Evolutionary conservation across 2,797 vertebrate genomes (phyloP).

Genomic region (Emys orbicularis): DNA sequence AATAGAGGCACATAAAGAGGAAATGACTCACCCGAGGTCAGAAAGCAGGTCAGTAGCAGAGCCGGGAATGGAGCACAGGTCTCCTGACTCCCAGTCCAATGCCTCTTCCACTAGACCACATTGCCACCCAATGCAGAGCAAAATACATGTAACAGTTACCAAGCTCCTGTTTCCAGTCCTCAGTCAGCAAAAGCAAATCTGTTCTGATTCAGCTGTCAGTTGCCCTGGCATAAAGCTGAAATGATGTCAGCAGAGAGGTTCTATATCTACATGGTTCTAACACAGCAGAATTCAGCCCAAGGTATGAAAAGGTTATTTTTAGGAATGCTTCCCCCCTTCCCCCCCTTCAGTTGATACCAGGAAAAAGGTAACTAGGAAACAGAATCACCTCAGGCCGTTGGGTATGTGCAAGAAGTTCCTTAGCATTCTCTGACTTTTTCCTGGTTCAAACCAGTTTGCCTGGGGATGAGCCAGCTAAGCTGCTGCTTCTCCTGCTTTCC

Average conservation of each 20-base stretch:
- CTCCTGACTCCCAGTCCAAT: not conserved
- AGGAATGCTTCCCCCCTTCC: conserved; percentile 47
- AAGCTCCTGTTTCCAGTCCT: not conserved
- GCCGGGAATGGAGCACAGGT: not conserved
- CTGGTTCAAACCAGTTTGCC: conserved; percentile 86
- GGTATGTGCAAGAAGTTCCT: conserved; percentile 74
- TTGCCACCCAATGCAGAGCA: not conserved
- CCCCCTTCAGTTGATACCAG: conserved; percentile 73
- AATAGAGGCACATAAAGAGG: conserved; percentile 21
- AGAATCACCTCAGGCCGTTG: conserved; percentile 17
- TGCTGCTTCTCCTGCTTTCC: conserved; percentile 79
- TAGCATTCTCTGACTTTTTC: conserved; percentile 78
- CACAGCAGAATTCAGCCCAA: conserved; percentile 43
- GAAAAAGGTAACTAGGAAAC: conserved; percentile 77
- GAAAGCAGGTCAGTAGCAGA: not conserved
- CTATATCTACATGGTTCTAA: not conserved
- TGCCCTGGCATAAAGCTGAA: not conserved
- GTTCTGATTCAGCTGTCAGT: not conserved
- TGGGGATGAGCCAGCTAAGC: conserved; percentile 78
- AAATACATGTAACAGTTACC: not conserved
- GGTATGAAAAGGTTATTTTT: conserved; percentile 76
- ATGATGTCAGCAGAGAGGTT: not conserved
- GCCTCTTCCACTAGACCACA: not conserved
- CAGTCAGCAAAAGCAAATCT: not conserved
- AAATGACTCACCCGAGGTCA: conserved; percentile 44